Evolutionary conservation across 2,113 vertebrate species (phyloP), one percentile per base, ranked within the genome.

Genomic region (Trochalopteron elliotii): DNA sequence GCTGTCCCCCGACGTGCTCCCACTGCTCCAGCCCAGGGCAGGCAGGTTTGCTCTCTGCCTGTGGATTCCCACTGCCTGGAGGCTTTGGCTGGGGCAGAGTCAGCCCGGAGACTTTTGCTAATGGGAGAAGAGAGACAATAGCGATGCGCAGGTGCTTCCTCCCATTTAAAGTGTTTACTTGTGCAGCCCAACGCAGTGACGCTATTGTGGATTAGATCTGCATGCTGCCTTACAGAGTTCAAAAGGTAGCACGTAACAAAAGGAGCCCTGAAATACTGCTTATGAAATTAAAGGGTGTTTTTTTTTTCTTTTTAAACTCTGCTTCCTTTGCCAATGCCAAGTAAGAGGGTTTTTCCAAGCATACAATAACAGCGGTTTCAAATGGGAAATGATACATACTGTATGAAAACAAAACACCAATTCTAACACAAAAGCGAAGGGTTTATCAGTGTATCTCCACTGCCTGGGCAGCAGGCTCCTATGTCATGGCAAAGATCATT

Each of bases 131-230:
- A 50, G 71, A 90, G 93, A 97, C 96, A 97, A 96, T 97, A 93
- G 96, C 53, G 3, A 52, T 12, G 28, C 7, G 53, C 96, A 97
- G 96, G 96, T 97, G 96, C 92, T 97, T 97, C 96, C 96, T 97
- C 96, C 95, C 92, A 96, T 96, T 97, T 96, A 94, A 94, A 92
- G 90, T 97, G 96, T 97, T 97, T 97, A 97, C 96, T 96, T 50
- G 80, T 39, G 90, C 80, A 45, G 87, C 87, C 84, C 49, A 90
- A 9, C 74, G 42, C 50, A 19, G 90, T 90, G 96, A 96, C 93
- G 86, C 49, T 57, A 1, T 20, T 72, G 83, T 61, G 92, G 79
- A 57, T 55, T 33, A 65, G 83, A 78, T 56, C 92, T 72, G 83
- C 92, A 75, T 45, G 90, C 65, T 75, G 95, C 15, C 56, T 27